A percentile compares a stretch with the other conserved stretches of the same genome.
Evolutionary conservation across 2,113 vertebrate species (phyloP).

Genomic region (Catharus fuscescens): DNA sequence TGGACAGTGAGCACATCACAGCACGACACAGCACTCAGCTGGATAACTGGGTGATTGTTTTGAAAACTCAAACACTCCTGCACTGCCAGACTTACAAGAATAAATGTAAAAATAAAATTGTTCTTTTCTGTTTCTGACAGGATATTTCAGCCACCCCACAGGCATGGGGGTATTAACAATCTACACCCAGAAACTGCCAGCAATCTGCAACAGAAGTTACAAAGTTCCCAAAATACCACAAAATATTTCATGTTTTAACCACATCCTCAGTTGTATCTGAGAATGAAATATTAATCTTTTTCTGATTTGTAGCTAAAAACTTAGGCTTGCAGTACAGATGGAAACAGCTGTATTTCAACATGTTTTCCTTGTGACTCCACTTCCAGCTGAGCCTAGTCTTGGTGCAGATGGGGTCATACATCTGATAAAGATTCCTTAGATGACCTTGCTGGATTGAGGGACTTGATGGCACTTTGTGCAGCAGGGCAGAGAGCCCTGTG

Average conservation of each 20-base stretch:
- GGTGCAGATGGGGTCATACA: background rate
- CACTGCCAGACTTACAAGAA: background rate
- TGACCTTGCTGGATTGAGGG: background rate
- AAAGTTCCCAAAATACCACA: background rate
- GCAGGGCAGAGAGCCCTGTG: accelerated
- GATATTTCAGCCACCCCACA: background rate
- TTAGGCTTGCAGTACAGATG: background rate
- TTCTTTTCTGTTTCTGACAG: background rate
- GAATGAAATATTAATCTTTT: background rate
- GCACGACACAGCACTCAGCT: accelerated
- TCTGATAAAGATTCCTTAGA: background rate
- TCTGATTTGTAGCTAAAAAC: background rate
- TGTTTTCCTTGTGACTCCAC: background rate
- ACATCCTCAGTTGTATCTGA: background rate
- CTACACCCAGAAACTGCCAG: background rate
- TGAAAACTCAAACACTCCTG: background rate
- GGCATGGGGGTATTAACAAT: background rate
- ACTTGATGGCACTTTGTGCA: background rate
- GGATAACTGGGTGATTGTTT: background rate
- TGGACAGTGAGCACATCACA: accelerated
- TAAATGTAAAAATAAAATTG: background rate
- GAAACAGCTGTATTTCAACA: background rate
- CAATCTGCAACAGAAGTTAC: background rate
- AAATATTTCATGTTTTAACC: background rate
- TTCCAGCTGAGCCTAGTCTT: background rate